Conservation (phyloP, 2,797 vertebrate species). For the Poeciliopsis presidionis region DNA sequence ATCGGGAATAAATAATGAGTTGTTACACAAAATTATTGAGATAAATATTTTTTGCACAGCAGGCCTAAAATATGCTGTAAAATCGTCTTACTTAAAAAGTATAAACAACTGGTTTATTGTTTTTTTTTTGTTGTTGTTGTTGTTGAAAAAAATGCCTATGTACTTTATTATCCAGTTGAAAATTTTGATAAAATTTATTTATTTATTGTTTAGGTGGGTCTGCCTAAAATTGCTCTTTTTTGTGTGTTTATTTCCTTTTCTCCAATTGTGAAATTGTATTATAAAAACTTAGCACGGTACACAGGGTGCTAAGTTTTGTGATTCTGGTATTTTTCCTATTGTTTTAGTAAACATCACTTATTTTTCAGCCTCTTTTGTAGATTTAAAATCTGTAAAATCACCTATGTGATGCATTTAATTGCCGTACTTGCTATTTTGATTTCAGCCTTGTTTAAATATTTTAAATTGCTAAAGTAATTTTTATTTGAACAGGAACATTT, state of each 20-base stretch:
- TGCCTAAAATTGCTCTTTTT: background rate
- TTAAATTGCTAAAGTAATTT: background rate
- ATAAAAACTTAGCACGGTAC: background rate
- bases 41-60: background rate
- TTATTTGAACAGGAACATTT: background rate
- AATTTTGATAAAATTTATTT: background rate
- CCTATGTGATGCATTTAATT: background rate
- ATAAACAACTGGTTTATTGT: background rate
- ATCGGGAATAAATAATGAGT: background rate
- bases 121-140: background rate
- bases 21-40: background rate
- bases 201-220: background rate
- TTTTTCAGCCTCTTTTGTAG: background rate
- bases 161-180: background rate
- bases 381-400: background rate
- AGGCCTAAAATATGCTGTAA: background rate
- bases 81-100: background rate
- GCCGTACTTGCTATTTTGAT: background rate
- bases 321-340: background rate
- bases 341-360: background rate
- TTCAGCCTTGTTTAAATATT: background rate
- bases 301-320: background rate
- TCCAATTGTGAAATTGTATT: background rate
- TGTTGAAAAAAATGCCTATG: background rate
- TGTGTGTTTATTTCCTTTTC: background rate